A percentile compares a stretch with the other conserved stretches of the same genome.
Evolutionary conservation across 1,140 invertebrate genomes (phyloP).

Genomic region (Drosophila busckii): DNA sequence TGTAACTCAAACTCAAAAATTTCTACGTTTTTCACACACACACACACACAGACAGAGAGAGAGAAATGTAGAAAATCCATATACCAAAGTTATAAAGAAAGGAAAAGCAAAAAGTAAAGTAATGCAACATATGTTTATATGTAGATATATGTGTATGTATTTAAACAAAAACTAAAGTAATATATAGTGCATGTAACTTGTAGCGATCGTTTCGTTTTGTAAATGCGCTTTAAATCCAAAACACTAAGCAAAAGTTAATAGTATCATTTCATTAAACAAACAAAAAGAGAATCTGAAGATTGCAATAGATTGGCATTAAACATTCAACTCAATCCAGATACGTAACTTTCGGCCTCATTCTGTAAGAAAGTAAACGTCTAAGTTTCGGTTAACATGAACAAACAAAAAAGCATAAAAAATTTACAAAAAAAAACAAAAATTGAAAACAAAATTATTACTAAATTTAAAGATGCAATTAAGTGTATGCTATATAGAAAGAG

Average conservation of each 20-base stretch:
- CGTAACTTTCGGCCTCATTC: conserved; percentile 78
- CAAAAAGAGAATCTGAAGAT: conserved; percentile 2
- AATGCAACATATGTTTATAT: conserved; percentile 68
- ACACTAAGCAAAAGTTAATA: conserved; percentile 13
- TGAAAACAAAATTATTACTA: conserved; percentile 17
- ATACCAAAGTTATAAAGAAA: conserved; percentile 68
- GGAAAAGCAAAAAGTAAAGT: conserved; percentile 37
- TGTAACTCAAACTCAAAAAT: conserved; percentile 69
- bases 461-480: conserved; percentile 8
- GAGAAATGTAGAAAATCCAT: conserved; percentile 66
- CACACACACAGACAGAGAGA: neutral
- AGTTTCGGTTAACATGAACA: conserved; percentile 37
- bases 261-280: conserved; percentile 23
- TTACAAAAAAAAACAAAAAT: conserved; percentile 15
- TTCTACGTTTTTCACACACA: conserved; percentile 40
- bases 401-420: conserved; percentile 7
- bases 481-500: conserved; percentile 13
- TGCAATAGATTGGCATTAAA: conserved; percentile 24
- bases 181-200: conserved; percentile 60
- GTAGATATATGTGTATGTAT: conserved; percentile 70
- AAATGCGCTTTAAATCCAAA: conserved; percentile 44
- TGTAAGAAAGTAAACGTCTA: conserved; percentile 69
- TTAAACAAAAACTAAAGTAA: conserved; percentile 26
- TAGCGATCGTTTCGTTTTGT: conserved; percentile 68
- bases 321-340: conserved; percentile 72